Percentiles rank a stretch among this genome's conserved stretches.
Evolutionary conservation across 2,113 vertebrate genomes (phyloP).

Genomic region (Ibidorhyncha struthersii): DNA sequence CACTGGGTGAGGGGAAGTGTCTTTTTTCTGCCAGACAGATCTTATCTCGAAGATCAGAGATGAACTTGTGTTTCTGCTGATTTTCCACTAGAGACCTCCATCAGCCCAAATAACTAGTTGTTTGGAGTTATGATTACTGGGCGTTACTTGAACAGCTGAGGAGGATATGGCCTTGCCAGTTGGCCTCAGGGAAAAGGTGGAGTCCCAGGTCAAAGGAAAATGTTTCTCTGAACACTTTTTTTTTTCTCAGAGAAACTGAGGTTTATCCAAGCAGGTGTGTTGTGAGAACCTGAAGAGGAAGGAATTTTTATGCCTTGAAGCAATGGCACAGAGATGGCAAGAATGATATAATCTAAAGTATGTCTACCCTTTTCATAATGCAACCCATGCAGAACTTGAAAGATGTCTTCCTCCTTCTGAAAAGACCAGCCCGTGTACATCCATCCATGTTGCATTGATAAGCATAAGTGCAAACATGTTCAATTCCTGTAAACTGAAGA

Average conservation of each 20-base stretch:
- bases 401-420: neutral
- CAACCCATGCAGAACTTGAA: neutral
- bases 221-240: slow-evolving; percentile 31
- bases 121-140: slow-evolving; percentile 22
- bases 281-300: slow-evolving; percentile 66
- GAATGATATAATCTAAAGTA: slow-evolving; percentile 19
- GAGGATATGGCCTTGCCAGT: slow-evolving; percentile 46
- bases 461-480: neutral
- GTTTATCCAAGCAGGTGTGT: slow-evolving; percentile 63
- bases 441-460: neutral
- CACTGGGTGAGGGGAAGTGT: accelerated
- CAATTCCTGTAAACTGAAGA: neutral
- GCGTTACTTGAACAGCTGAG: slow-evolving; percentile 21
- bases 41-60: neutral
- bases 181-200: slow-evolving; percentile 52
- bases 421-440: neutral
- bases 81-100: slow-evolving; percentile 74
- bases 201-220: slow-evolving; percentile 64
- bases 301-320: slow-evolving; percentile 60
- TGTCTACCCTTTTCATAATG: neutral
- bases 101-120: slow-evolving; percentile 11
- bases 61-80: slow-evolving; percentile 53
- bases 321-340: slow-evolving; percentile 26
- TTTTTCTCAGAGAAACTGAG: slow-evolving; percentile 48
- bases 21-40: neutral